Evolutionary conservation across 2,113 vertebrate genomes (phyloP).

Genomic region (Engystomops pustulosus): DNA sequence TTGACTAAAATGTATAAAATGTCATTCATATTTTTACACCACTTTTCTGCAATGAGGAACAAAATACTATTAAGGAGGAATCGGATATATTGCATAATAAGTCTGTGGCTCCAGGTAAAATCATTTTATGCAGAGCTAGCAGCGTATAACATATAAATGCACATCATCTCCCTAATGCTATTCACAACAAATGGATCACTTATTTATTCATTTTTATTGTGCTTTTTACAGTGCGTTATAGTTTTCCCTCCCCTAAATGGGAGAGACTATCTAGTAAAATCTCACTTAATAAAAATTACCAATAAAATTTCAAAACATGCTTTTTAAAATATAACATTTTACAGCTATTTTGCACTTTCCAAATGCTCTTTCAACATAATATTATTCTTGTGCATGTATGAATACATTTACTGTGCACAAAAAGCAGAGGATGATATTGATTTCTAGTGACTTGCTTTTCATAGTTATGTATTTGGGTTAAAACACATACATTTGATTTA

Average conservation of each 20-base stretch:
- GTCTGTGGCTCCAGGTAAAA: slow-evolving; percentile 12
- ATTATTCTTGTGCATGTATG: slow-evolving; percentile 17
- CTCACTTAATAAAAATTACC: slow-evolving; percentile 25
- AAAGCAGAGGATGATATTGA: neutral
- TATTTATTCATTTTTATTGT: slow-evolving; percentile 36
- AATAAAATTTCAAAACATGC: slow-evolving; percentile 15
- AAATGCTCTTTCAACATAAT: slow-evolving; percentile 11
- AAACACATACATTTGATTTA: neutral
- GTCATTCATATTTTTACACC: neutral
- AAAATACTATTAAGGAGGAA: neutral
- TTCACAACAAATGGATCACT: slow-evolving; percentile 35
- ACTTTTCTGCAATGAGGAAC: neutral
- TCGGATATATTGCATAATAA: slow-evolving; percentile 4
- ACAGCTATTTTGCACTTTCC: neutral
- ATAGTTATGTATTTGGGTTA: neutral
- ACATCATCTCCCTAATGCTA: slow-evolving; percentile 12
- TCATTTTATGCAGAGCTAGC: neutral
- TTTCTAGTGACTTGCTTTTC: neutral
- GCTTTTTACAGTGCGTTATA: slow-evolving; percentile 20
- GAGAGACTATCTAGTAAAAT: slow-evolving; percentile 13
- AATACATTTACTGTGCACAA: neutral
- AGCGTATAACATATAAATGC: neutral
- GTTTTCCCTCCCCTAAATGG: slow-evolving; percentile 6
- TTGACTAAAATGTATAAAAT: slow-evolving; percentile 13
- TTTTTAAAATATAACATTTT: slow-evolving; percentile 19